These are phyloP conservation scores for Pandion haliaetus DNA, from an alignment of 2,113 vertebrate species.

Conservation along the genomic window DNA sequence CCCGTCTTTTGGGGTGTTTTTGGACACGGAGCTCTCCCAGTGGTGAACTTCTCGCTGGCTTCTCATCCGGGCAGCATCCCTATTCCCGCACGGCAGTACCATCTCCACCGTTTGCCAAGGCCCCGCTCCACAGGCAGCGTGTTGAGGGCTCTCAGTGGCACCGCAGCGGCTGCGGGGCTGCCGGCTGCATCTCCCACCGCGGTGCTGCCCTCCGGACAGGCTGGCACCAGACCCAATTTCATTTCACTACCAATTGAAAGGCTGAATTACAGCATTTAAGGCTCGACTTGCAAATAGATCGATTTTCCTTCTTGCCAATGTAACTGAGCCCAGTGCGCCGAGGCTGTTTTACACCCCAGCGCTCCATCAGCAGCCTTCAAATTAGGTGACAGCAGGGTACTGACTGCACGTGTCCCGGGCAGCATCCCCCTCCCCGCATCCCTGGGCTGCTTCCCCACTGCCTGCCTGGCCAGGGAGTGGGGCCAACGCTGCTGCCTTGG, in stretches of 20 bases:
- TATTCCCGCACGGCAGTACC: background rate
- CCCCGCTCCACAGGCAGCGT: background rate
- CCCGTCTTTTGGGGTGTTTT: background rate
- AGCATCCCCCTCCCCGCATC: background rate
- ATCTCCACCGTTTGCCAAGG: background rate
- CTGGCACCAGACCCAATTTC: background rate
- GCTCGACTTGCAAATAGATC: background rate
- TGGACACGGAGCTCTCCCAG: background rate
- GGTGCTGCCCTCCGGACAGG: background rate
- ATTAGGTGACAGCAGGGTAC: background rate
- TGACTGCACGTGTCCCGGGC: fast-evolving
- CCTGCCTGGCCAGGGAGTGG: background rate
- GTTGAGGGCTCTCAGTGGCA: background rate
- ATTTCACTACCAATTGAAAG: background rate
- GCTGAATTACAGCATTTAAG: background rate
- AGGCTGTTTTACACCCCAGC: background rate
- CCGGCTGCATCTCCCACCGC: background rate
- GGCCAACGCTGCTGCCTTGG: background rate
- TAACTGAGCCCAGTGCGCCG: background rate
- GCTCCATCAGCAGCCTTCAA: background rate
- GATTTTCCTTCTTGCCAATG: background rate
- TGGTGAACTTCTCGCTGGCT: background rate
- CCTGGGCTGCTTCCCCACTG: background rate
- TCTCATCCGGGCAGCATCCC: background rate
- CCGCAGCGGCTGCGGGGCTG: background rate